Evolutionary conservation across 2,888 invertebrate species (phyloP), one percentile per base, ranked within the genome.

Genomic region (Limenitis camilla): DNA sequence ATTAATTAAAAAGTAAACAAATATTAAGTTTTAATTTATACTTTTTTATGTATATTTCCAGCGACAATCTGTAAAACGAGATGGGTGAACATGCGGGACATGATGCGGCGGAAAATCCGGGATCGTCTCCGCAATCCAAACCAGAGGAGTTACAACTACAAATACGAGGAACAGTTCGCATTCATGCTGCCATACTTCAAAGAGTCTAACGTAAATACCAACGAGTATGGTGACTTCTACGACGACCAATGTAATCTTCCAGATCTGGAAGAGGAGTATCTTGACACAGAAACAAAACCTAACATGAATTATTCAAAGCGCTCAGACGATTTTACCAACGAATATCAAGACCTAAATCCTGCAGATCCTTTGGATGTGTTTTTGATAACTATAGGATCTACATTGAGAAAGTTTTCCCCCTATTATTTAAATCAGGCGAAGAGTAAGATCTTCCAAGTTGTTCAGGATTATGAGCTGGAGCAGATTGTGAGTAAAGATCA

Each of bases 361-460:
- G 53, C 78, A 0, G 84, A 83, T 60, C 78, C 82, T 4, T 53
- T 84, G 1, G 82, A 83, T 9, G 83, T 80, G 1, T 86, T 86
- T 39, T 61, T 86, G 0, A 65, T 83, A 30, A 80, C 80, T 0
- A 75, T 86, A 57, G 85, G 86, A 0, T 68, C 78, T 0, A 85
- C 85, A 0, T 48, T 86, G 2, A 70, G 75, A 53, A 84, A 77
- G 41, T 78, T 86, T 8, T 76, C 67, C 0, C 85, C 85, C 0
- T 81, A 81, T 52, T 81, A 80, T 29, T 48, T 85, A 61, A 86
- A 86, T 47, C 81, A 83, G 62, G 85, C 86, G 1, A 86, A 86
- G 60, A 81, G 76, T 55, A 84, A 84, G 59, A 84, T 86, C 45
- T 85, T 85, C 48, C 81, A 83, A 40, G 78, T 84, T n/a, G 85